Percentiles rank a stretch among this genome's conserved stretches.
Conservation (phyloP, 2,113 vertebrate species). For the Protobothrops flavoviridis region DNA sequence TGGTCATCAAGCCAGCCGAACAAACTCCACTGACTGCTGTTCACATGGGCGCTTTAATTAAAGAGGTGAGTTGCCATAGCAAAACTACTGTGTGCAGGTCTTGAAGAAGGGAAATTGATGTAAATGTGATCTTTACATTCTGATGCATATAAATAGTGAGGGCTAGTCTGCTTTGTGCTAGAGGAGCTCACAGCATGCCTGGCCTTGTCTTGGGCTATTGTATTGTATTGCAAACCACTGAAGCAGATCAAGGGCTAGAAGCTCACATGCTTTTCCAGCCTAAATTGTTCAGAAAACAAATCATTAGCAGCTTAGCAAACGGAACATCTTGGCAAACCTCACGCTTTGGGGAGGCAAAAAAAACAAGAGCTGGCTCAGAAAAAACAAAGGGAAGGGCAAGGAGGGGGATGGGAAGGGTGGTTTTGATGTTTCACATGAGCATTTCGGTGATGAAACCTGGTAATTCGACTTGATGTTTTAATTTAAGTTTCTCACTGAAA, state of each 20-base stretch:
- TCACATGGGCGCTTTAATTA: conserved; percentile 84
- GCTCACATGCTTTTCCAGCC: conserved; percentile 18
- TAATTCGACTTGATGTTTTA: neutral
- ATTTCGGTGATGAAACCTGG: conserved; percentile 11
- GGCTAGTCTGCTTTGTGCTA: conserved; percentile 17
- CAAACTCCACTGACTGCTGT: conserved; percentile 86
- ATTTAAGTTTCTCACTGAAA: neutral
- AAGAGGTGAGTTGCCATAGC: conserved; percentile 77
- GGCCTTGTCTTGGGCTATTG: conserved; percentile 27
- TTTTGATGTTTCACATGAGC: conserved; percentile 23
- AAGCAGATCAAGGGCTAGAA: conserved; percentile 39
- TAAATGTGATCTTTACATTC: conserved; percentile 14
- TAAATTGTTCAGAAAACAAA: conserved; percentile 19
- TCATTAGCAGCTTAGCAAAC: conserved; percentile 33
- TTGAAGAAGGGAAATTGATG: neutral
- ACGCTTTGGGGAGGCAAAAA: conserved; percentile 38
- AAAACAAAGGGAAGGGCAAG: neutral
- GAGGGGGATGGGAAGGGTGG: neutral
- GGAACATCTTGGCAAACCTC: conserved; percentile 20
- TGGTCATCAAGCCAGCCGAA: conserved; percentile 86
- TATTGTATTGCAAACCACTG: conserved; percentile 22
- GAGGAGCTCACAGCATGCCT: conserved; percentile 22
- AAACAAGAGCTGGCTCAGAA: conserved; percentile 31
- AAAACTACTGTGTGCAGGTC: neutral
- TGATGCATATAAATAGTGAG: neutral